Conservation (phyloP, 2,797 vertebrate genomes). For the Anomalospiza imberbis region DNA sequence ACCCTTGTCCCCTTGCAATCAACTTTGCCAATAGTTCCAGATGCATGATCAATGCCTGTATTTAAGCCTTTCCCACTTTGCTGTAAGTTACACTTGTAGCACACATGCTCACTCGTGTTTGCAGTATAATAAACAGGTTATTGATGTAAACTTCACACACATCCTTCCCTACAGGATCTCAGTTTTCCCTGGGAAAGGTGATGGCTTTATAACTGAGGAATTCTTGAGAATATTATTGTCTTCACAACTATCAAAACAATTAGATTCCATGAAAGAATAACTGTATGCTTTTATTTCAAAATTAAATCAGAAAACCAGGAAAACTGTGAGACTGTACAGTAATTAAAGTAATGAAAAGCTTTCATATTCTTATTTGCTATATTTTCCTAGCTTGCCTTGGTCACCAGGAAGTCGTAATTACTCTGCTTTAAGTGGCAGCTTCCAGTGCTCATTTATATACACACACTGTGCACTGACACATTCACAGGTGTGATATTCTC, state of each 20-base stretch:
- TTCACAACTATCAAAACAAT: background rate
- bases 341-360: background rate
- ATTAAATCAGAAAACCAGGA: background rate
- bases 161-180: background rate
- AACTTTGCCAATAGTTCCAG: background rate
- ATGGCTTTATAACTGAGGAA: background rate
- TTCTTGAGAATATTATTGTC: background rate
- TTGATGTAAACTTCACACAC: background rate
- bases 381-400: background rate
- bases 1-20: background rate
- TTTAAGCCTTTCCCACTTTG: background rate
- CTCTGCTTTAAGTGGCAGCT: background rate
- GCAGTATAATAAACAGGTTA: background rate
- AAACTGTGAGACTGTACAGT: background rate
- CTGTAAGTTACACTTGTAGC: background rate
- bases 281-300: background rate
- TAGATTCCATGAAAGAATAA: background rate
- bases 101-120: background rate
- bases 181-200: background rate
- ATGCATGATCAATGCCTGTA: background rate
- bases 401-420: background rate
- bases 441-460: background rate
- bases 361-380: background rate
- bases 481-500: background rate
- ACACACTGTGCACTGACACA: background rate